These are phyloP conservation scores for Autographa pulchrina DNA, from an alignment of 2,888 invertebrate species.

Conservation along the genomic window DNA sequence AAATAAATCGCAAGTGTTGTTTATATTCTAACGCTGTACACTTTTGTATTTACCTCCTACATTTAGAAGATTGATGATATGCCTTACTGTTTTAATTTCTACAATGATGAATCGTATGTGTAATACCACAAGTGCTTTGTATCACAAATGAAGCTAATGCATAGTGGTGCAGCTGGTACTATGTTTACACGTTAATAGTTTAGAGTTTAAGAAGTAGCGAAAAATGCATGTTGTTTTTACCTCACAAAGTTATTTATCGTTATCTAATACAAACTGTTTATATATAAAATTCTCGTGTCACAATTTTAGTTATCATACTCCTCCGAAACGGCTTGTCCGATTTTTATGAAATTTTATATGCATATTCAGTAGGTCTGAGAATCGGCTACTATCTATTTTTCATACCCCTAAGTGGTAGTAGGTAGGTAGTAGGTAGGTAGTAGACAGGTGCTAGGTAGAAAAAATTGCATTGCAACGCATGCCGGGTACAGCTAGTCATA, in stretches of 20 bases:
- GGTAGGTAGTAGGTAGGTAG: too few relatives aligned
- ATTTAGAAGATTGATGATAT: conserved; percentile 51
- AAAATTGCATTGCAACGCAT: too few relatives aligned
- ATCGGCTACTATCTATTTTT: too few relatives aligned
- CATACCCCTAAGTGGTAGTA: too few relatives aligned
- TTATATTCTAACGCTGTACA: conserved; percentile 42
- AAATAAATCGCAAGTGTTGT: conserved; percentile 48
- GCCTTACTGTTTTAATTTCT: conserved; percentile 51
- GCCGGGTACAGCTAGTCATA: too few relatives aligned
- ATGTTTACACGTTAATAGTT: not conserved
- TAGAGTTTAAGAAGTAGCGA: not conserved
- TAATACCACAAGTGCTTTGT: conserved; percentile 22
- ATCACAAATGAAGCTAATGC: conserved; percentile 34
- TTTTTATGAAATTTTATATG: too few relatives aligned
- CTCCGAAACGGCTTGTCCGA: too few relatives aligned
- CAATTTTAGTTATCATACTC: too few relatives aligned
- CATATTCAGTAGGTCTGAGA: too few relatives aligned
- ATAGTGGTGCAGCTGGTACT: not conserved
- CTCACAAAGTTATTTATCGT: not conserved
- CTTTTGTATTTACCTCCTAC: conserved; percentile 25
- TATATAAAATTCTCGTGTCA: too few relatives aligned
- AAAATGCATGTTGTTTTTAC: not conserved
- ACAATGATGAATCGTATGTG: conserved; percentile 46
- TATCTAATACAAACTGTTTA: too few relatives aligned
- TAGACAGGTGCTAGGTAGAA: too few relatives aligned